A percentile compares a stretch with the other conserved stretches of the same genome.
phyloP scores from a whole-genome alignment of 2,797 vertebrate genomes.

The Oreortyx pictus region DNA sequence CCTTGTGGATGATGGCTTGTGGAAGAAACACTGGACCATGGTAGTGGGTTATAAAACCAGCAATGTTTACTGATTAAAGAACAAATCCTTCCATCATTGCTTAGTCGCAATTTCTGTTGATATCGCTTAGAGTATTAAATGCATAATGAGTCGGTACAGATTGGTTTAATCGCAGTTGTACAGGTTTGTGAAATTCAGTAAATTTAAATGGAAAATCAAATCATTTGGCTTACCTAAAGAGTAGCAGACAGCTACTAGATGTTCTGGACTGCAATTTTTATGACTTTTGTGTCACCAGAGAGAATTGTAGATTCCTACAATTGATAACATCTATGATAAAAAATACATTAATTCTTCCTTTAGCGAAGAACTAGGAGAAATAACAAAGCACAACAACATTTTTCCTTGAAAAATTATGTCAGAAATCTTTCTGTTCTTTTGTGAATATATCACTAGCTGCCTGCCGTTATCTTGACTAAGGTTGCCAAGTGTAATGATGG shows the following conservation, averaged over 20 bases:
- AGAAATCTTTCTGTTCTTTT: background rate
- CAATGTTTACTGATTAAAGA: background rate
- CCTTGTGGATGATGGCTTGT: background rate
- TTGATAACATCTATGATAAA: slow-evolving; percentile 45
- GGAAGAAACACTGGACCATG: background rate
- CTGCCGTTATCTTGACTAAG: background rate
- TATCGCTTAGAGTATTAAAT: background rate
- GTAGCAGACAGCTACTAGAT: slow-evolving; percentile 1
- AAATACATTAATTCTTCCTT: slow-evolving; percentile 20
- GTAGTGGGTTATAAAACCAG: background rate
- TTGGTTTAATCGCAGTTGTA: background rate
- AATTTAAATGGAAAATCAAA: slow-evolving; percentile 14
- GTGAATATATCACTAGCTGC: background rate
- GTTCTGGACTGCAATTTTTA: slow-evolving; percentile 33
- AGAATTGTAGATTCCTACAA: slow-evolving; percentile 37
- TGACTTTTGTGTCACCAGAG: slow-evolving; percentile 49
- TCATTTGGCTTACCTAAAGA: slow-evolving; percentile 21
- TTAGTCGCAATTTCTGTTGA: background rate
- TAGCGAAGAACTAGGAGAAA: slow-evolving; percentile 16
- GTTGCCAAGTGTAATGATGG: background rate
- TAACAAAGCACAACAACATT: slow-evolving; percentile 1
- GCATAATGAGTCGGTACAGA: background rate
- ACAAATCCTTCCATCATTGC: background rate
- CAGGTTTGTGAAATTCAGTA: background rate
- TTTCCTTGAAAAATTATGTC: background rate